A percentile compares a stretch with the other conserved stretches of the same genome.
Conservation (phyloP, 2,113 vertebrate species). For the Pterophyllum scalare region DNA sequence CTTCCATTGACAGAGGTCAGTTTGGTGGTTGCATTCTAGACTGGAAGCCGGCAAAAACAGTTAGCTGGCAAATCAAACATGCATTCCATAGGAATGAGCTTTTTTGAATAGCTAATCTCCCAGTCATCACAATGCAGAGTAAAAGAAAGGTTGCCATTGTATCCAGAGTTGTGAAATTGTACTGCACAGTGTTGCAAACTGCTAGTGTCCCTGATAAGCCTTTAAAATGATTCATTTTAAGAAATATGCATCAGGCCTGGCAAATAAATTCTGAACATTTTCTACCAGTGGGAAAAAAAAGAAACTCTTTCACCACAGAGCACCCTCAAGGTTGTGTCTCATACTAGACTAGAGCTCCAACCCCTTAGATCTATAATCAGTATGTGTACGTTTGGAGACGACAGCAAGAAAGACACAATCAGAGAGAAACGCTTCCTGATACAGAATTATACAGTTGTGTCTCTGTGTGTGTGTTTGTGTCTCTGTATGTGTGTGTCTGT, state of each 20-base stretch:
- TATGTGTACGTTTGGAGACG: background rate
- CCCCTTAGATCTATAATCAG: slow-evolving; percentile 6
- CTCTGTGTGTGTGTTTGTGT: background rate
- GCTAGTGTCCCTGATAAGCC: background rate
- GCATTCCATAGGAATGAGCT: background rate
- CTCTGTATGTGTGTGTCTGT: background rate
- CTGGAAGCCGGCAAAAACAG: too few relatives aligned
- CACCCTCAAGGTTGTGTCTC: background rate
- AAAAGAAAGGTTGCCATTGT: background rate
- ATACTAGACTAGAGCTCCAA: background rate
- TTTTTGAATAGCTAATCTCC: background rate
- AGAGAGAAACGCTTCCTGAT: background rate
- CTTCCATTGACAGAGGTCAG: too few relatives aligned
- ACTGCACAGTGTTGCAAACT: background rate
- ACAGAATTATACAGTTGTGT: slow-evolving; percentile 34
- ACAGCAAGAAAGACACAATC: background rate
- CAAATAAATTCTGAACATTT: background rate
- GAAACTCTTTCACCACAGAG: too few relatives aligned
- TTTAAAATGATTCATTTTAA: background rate
- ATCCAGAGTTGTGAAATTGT: slow-evolving; percentile 1
- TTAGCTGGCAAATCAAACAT: background rate
- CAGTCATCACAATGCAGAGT: background rate
- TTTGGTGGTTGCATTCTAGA: too few relatives aligned
- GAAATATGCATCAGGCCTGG: background rate
- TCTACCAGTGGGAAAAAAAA: background rate